These are phyloP conservation scores for Danaus chrysippus DNA, from an alignment of 2,888 invertebrate genomes.

Conservation along the genomic window DNA sequence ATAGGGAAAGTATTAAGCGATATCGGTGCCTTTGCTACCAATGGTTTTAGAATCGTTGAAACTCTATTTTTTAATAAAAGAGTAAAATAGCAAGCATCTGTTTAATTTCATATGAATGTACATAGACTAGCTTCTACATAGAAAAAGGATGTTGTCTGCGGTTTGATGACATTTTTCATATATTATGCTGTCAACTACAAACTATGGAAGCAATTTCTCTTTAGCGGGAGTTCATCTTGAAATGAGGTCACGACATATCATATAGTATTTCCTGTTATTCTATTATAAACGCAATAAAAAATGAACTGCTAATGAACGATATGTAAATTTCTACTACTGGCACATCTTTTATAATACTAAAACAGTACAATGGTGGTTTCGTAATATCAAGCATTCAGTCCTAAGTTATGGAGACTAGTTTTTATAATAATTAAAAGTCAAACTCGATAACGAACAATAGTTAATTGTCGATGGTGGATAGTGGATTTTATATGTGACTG, in stretches of 20 bases:
- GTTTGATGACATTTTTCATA: constrained; percentile 24
- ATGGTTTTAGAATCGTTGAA: too few relatives aligned
- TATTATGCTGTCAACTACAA: constrained; percentile 25
- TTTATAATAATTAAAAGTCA: constrained; percentile 1
- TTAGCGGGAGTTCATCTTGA: constrained; percentile 21
- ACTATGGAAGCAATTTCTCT: constrained; percentile 27
- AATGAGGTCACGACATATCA: constrained; percentile 15
- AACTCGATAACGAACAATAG: constrained; percentile 3
- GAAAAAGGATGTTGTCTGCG: constrained; percentile 2
- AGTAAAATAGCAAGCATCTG: too few relatives aligned
- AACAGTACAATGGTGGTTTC: too few relatives aligned
- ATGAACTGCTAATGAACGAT: neutral
- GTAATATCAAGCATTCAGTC: neutral
- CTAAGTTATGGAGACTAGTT: neutral
- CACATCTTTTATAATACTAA: neutral
- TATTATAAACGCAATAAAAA: neutral
- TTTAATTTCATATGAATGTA: constrained; percentile 2
- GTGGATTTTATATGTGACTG: constrained; percentile 7
- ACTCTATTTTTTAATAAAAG: too few relatives aligned
- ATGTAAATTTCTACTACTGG: neutral
- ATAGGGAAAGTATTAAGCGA: too few relatives aligned
- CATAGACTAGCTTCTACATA: constrained; percentile 1
- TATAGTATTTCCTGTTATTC: neutral
- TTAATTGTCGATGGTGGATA: constrained; percentile 6
- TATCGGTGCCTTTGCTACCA: too few relatives aligned